Conservation (phyloP, 1,140 invertebrate genomes). For the Anagrus nilaparvatae region DNA sequence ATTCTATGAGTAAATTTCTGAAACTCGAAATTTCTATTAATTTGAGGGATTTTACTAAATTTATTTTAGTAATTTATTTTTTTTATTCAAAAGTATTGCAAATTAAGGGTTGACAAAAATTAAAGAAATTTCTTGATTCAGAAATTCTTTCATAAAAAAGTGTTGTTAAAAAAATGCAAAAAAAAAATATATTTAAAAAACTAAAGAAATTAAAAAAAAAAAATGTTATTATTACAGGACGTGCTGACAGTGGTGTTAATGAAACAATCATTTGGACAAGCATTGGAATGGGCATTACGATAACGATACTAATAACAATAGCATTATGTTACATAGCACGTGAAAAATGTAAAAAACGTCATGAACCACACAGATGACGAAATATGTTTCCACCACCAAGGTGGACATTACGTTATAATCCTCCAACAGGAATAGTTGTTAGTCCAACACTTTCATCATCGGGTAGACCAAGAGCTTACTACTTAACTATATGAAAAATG, state of each 20-base stretch:
- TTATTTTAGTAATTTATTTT: too few species aligned
- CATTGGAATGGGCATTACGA: slow-evolving; percentile 75
- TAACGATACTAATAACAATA: slow-evolving; percentile 66
- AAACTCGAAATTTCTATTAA: too few species aligned
- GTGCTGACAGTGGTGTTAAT: slow-evolving; percentile 60
- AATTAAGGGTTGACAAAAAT: too few species aligned
- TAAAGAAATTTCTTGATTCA: too few species aligned
- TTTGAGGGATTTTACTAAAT: too few species aligned
- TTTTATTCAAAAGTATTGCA: too few species aligned
- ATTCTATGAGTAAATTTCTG: too few species aligned
- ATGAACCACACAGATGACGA: slow-evolving; percentile 60
- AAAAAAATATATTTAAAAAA: too few species aligned
- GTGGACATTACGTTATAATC: slow-evolving; percentile 29
- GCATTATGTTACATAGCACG: slow-evolving; percentile 68
- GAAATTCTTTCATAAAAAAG: too few species aligned
- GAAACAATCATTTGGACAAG: slow-evolving; percentile 80
- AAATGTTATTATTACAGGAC: slow-evolving; percentile 12
- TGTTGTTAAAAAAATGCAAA: too few species aligned
- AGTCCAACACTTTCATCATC: slow-evolving; percentile 34
- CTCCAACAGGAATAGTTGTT: slow-evolving; percentile 30
- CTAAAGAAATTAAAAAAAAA: too few species aligned
- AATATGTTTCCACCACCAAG: slow-evolving; percentile 30
- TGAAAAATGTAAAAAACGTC: slow-evolving; percentile 65
- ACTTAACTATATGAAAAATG: slow-evolving; percentile 30
- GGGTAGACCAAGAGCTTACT: slow-evolving; percentile 33